Base-by-base conservation (phyloP, 1,140 invertebrate species). In the Ips typographus region DNA sequence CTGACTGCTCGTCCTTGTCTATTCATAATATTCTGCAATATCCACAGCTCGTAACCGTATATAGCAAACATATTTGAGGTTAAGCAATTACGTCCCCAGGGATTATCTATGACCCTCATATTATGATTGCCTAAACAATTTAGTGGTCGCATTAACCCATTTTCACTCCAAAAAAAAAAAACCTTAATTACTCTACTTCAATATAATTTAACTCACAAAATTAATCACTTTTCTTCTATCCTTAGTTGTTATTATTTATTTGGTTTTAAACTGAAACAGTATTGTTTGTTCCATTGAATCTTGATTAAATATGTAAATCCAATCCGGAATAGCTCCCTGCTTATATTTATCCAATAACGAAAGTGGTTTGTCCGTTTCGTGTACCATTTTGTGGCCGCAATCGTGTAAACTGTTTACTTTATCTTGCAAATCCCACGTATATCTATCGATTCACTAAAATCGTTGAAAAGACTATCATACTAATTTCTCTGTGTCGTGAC, bases 301-400 rank as follows among this genome's bases (percentile, higher is more conserved):
- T 22, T 22, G 22, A 22, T 22, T 22, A 55, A 55, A 49, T 55
- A 55, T 55, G 52, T 55, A 36, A 55, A 55, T 55, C 37, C 52
- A 37, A 55, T 22, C 36, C n/a, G 52, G n/a, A 22, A 5, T 36
- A 38, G 8, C 5, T 36, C 4, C 8, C 37, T 55, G 52, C 52
- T 55, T 55, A 55, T 22, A 22, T 55, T 55, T 55, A 55, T 36
- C 37, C 8, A 55, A 55, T 55, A 55, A 55, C 37, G 36, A 5
- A 55, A 36, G 1, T 8, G 37, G 37, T 36, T 3, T 6, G 52
- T 55, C 22, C 22, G 37, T 8, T 22, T 37, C 37, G 52, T 55
- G 6, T 22, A 55, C 52, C 52, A 55, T 38, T 36, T 5, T 55
- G 37, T 38, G 2, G 37, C 52, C 52, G 37, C 52, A 49, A 49